Evolutionary conservation across 2,113 vertebrate species (phyloP).

Genomic region (Gorsachius goisagi): DNA sequence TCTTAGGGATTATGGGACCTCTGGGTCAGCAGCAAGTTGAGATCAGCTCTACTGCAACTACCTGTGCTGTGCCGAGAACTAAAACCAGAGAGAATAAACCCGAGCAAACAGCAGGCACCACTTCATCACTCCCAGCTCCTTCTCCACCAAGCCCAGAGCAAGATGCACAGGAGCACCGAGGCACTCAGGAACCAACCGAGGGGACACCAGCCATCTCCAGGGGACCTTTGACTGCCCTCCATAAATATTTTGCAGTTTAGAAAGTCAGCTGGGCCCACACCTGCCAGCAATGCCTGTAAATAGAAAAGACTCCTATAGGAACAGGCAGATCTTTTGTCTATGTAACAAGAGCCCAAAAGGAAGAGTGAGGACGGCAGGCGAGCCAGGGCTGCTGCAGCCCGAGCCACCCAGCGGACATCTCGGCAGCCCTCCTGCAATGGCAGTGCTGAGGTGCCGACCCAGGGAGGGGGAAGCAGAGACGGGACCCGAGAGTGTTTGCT

Average conservation of each 20-base stretch:
- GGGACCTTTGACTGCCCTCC: background rate
- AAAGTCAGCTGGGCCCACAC: background rate
- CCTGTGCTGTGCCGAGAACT: slow-evolving; percentile 1
- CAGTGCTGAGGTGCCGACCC: background rate
- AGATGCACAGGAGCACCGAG: background rate
- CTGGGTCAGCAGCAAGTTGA: slow-evolving; percentile 35
- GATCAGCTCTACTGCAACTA: background rate
- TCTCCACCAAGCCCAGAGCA: background rate
- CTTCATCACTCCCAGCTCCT: background rate
- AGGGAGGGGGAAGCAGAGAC: background rate
- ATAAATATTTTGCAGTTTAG: background rate
- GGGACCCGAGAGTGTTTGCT: background rate
- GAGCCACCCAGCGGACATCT: background rate
- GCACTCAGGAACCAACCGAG: background rate
- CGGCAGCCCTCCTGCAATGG: background rate
- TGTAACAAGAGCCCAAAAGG: background rate
- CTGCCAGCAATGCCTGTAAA: background rate
- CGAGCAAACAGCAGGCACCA: background rate
- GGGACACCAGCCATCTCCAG: background rate
- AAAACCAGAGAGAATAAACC: background rate
- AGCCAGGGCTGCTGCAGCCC: background rate
- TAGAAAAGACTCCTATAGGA: background rate
- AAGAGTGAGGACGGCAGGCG: background rate
- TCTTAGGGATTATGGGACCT: slow-evolving; percentile 49
- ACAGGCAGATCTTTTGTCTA: background rate